A percentile compares a stretch with the other conserved stretches of the same genome.
phyloP scores from a whole-genome alignment of 2,113 vertebrate species.

The Silurus asotus region DNA sequence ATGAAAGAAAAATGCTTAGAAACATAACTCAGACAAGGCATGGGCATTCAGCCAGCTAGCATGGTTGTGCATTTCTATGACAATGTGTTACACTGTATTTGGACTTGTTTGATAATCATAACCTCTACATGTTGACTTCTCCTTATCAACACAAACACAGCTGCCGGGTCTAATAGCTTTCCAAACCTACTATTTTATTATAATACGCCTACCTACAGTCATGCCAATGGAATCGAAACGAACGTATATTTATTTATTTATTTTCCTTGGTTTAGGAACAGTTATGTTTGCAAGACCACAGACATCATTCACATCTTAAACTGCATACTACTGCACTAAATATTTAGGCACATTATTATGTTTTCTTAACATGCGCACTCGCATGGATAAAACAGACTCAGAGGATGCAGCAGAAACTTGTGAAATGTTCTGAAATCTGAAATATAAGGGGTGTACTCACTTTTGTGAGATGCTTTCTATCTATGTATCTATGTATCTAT shows the following conservation, averaged over 20 bases:
- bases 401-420: not conserved
- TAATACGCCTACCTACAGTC: not conserved
- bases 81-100: not conserved
- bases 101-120: not conserved
- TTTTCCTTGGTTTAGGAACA: not conserved
- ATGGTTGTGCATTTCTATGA: not conserved
- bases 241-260: not conserved
- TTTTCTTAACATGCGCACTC: not conserved
- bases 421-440: not conserved
- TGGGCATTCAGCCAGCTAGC: not conserved
- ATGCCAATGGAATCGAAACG: not conserved
- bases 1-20: not conserved
- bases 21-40: not conserved
- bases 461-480: too few relatives aligned
- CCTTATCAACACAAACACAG: constrained; percentile 1
- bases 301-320: not conserved
- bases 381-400: not conserved
- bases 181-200: not conserved
- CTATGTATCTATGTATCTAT: too few relatives aligned
- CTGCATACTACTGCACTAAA: not conserved
- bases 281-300: not conserved
- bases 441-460: too few relatives aligned
- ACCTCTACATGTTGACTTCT: not conserved
- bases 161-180: not conserved
- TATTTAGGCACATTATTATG: not conserved